Percentiles rank a stretch among this genome's conserved stretches.
These are phyloP conservation scores for Manis pentadactyla DNA, from an alignment of 2,797 vertebrate species.

Conservation along the genomic window DNA sequence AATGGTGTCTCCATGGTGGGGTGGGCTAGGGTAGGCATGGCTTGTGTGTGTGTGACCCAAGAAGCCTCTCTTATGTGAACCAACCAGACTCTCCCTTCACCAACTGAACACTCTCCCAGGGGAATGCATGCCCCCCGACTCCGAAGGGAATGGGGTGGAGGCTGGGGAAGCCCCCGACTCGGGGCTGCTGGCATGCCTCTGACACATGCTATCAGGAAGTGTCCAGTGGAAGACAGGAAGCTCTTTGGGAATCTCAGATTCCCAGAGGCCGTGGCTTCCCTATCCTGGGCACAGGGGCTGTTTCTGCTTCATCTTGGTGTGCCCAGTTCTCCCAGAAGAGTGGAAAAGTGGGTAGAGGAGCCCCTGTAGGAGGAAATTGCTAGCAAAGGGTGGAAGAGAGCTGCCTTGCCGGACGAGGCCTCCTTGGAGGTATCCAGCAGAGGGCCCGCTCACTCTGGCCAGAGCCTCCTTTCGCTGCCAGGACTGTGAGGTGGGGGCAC, in stretches of 20 bases:
- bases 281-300: neutral
- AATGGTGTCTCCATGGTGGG: no score
- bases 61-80: neutral
- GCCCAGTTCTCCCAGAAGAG: neutral
- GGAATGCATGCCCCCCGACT: neutral
- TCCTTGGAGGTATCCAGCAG: neutral
- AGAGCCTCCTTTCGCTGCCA: neutral
- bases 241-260: neutral
- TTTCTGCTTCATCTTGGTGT: neutral
- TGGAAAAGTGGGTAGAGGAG: neutral
- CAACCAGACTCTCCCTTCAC: neutral
- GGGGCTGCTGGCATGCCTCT: accelerated
- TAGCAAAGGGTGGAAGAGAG: accelerated
- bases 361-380: neutral
- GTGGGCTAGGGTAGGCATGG: neutral
- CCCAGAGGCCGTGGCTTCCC: accelerated
- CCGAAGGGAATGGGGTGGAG: neutral
- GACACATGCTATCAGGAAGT: neutral
- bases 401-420: neutral
- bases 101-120: neutral
- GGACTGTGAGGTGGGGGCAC: neutral
- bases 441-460: neutral
- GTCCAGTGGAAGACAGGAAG: neutral
- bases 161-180: neutral
- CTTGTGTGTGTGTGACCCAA: neutral